Evolutionary conservation across 2,113 vertebrate species (phyloP).

Genomic region (Microcebus jonahi): DNA sequence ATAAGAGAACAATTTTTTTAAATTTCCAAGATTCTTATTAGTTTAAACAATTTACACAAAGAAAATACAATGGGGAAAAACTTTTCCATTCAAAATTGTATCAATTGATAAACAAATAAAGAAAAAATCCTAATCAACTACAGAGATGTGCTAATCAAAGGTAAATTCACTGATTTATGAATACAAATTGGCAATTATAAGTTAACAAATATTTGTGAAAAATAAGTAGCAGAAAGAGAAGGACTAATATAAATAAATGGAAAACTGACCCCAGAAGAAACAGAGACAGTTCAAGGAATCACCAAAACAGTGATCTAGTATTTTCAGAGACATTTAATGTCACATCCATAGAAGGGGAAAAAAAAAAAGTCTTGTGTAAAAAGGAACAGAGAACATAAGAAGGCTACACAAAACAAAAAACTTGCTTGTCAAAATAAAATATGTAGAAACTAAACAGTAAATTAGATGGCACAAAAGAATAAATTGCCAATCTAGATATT

Average conservation of each 20-base stretch:
- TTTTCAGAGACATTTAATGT: not conserved
- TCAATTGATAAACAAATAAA: not conserved
- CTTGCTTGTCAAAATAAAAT: not conserved
- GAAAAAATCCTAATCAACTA: not conserved
- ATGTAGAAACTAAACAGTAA: not conserved
- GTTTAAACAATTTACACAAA: not conserved
- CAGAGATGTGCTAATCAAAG: not conserved
- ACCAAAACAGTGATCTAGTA: not conserved
- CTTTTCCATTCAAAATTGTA: conserved; percentile 7
- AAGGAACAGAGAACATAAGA: not conserved
- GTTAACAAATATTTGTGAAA: not conserved
- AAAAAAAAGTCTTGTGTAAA: not conserved
- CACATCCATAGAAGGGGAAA: not conserved
- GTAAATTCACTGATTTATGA: not conserved
- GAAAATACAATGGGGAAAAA: conserved; percentile 11
- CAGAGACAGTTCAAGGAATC: not conserved
- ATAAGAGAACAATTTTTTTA: not conserved
- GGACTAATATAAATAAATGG: not conserved
- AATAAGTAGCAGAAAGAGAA: not conserved
- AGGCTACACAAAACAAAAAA: not conserved
- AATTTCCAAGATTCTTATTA: not conserved
- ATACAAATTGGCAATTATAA: not conserved
- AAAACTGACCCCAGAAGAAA: conserved; percentile 18
- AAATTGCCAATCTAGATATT: not conserved
- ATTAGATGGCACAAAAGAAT: not conserved